Percentiles rank a stretch among this genome's conserved stretches.
Conservation (phyloP, 2,797 vertebrate genomes). For the Periparus ater region DNA sequence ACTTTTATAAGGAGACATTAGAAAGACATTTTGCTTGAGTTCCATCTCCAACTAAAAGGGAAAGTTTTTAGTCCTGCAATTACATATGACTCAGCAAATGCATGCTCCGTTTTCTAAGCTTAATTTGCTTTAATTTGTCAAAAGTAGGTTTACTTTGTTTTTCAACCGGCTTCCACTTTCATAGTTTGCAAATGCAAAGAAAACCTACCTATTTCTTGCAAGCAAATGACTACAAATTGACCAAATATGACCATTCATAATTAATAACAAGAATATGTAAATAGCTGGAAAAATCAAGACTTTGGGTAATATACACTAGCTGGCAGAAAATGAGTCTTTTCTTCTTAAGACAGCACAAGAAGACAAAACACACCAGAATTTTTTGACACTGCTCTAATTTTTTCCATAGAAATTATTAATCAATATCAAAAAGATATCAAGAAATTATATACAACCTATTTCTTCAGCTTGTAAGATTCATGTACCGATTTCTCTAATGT, state of each 20-base stretch:
- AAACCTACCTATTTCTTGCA: neutral
- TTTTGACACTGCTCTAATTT: neutral
- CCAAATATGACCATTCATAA: neutral
- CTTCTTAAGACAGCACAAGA: accelerated
- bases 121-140: neutral
- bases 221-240: neutral
- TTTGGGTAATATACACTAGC: neutral
- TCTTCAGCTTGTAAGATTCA: neutral
- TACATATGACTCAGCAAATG: neutral
- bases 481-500: neutral
- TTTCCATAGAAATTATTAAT: neutral
- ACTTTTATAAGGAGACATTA: neutral
- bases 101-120: accelerated
- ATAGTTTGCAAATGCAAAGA: neutral
- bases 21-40: neutral
- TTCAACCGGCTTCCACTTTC: neutral
- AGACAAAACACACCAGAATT: neutral
- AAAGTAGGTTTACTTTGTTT: neutral
- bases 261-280: neutral
- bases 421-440: neutral
- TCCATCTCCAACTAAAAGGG: neutral
- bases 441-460: neutral
- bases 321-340: neutral
- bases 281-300: neutral
- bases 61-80: neutral